Percentiles rank a stretch among this genome's conserved stretches.
phyloP scores from a whole-genome alignment of 1,140 invertebrate genomes.

The Platorchestia sp. region DNA sequence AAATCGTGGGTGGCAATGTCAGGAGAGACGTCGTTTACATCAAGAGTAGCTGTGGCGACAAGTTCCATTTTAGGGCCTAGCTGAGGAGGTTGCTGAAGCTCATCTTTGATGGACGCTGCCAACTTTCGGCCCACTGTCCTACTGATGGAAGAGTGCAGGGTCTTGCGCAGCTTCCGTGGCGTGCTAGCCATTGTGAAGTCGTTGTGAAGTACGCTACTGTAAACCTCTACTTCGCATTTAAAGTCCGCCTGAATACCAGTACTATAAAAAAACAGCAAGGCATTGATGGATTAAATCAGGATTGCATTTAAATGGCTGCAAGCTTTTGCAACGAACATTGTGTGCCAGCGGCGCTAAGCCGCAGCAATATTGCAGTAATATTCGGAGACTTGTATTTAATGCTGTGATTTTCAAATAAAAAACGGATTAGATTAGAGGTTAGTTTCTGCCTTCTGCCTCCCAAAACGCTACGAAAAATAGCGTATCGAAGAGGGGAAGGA shows the following conservation, averaged over 20 bases:
- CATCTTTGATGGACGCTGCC: constrained; percentile 75
- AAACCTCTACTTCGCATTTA: constrained; percentile 79
- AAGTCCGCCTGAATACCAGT: constrained; percentile 78
- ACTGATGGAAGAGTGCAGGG: constrained; percentile 80
- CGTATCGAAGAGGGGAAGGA: no score
- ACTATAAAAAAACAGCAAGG: constrained; percentile 72
- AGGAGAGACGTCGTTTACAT: constrained; percentile 73
- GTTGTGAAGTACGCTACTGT: constrained; percentile 79
- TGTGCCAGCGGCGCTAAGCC: no score
- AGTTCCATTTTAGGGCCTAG: constrained; percentile 81
- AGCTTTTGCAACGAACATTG: no score
- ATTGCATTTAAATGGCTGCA: not conserved
- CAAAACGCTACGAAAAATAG: no score
- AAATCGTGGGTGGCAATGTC: constrained; percentile 36
- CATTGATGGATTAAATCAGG: not conserved
- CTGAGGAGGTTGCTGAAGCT: constrained; percentile 68
- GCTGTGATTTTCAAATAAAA: no score
- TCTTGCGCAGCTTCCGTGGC: constrained; percentile 78
- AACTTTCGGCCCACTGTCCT: constrained; percentile 79
- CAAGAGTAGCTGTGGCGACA: constrained; percentile 77
- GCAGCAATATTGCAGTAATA: no score
- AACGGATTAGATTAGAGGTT: no score
- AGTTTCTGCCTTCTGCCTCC: no score
- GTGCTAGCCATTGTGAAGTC: constrained; percentile 80
- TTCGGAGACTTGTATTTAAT: no score